A percentile compares a stretch with the other conserved stretches of the same genome.
These are phyloP conservation scores for Acanthococcus lagerstroemiae DNA, from an alignment of 2,888 invertebrate genomes.

Conservation along the genomic window DNA sequence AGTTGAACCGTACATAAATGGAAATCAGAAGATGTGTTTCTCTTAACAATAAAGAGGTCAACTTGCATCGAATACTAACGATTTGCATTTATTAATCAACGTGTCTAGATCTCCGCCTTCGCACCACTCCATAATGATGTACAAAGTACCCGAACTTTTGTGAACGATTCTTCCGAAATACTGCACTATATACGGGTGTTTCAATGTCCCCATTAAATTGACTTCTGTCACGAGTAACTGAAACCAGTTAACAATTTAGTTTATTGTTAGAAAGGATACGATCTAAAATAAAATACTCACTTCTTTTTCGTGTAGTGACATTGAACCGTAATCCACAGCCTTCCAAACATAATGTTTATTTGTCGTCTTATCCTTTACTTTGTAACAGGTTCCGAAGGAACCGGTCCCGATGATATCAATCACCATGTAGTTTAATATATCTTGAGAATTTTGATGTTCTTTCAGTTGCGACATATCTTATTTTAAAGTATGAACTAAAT, in stretches of 20 bases:
- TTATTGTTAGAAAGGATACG: too few relatives aligned
- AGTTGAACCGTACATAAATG: too few relatives aligned
- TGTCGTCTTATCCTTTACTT: slow-evolving; percentile 49
- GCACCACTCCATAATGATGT: slow-evolving; percentile 55
- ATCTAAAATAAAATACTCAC: slow-evolving; percentile 38
- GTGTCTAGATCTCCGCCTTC: slow-evolving; percentile 51
- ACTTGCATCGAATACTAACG: slow-evolving; percentile 36
- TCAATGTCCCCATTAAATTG: slow-evolving; percentile 47
- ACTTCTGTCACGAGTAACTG: slow-evolving; percentile 48
- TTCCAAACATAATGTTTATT: slow-evolving; percentile 52
- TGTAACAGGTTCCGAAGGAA: slow-evolving; percentile 51
- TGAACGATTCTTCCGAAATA: slow-evolving; percentile 51
- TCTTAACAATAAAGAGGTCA: too few relatives aligned
- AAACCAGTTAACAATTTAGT: background rate
- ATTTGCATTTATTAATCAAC: slow-evolving; percentile 46
- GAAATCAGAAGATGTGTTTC: too few relatives aligned
- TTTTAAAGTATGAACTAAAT: too few relatives aligned
- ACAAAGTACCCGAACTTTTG: slow-evolving; percentile 48
- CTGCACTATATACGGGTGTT: slow-evolving; percentile 50
- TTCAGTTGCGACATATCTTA: background rate
- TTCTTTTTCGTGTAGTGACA: slow-evolving; percentile 48
- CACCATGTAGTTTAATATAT: slow-evolving; percentile 47
- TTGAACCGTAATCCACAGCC: slow-evolving; percentile 49
- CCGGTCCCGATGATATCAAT: slow-evolving; percentile 50
- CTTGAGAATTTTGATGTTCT: background rate